phyloP scores from a whole-genome alignment of 2,113 vertebrate genomes.

The Gopherus evgoodei region DNA sequence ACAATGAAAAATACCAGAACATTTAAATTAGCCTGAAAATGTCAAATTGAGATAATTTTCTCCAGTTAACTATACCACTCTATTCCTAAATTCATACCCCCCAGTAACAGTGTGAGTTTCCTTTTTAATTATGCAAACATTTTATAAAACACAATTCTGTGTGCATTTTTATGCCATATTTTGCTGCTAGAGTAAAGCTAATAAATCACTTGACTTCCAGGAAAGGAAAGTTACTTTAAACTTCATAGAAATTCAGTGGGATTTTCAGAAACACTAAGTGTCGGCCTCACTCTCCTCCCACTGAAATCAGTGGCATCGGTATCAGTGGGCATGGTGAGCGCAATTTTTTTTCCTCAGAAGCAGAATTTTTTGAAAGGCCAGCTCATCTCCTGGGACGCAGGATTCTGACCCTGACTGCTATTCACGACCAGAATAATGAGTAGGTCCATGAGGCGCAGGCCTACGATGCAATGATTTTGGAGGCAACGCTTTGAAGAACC shows the following conservation, averaged over 20 bases:
- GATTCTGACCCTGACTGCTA: neutral
- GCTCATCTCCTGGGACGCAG: neutral
- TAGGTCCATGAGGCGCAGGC: neutral
- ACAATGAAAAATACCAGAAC: slow-evolving; percentile 34
- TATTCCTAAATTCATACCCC: slow-evolving; percentile 50
- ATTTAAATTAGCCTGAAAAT: slow-evolving; percentile 62
- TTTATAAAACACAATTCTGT: slow-evolving; percentile 21
- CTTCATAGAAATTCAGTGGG: neutral
- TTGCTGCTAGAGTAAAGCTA: neutral
- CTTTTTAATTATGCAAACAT: slow-evolving; percentile 46
- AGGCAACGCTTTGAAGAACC: neutral
- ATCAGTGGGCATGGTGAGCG: neutral
- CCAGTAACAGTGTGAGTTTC: slow-evolving; percentile 46
- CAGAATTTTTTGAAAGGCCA: neutral
- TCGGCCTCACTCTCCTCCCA: neutral
- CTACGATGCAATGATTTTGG: neutral
- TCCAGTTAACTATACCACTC: slow-evolving; percentile 58
- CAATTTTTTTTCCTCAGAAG: neutral
- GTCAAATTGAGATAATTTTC: slow-evolving; percentile 64
- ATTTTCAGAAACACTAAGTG: neutral
- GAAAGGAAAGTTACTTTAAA: neutral
- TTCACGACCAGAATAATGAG: neutral
- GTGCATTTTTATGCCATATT: slow-evolving; percentile 9
- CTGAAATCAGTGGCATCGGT: neutral
- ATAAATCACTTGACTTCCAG: slow-evolving; percentile 4